These are phyloP conservation scores for Diceros bicornis DNA, from an alignment of 2,797 vertebrate species.

Conservation along the genomic window DNA sequence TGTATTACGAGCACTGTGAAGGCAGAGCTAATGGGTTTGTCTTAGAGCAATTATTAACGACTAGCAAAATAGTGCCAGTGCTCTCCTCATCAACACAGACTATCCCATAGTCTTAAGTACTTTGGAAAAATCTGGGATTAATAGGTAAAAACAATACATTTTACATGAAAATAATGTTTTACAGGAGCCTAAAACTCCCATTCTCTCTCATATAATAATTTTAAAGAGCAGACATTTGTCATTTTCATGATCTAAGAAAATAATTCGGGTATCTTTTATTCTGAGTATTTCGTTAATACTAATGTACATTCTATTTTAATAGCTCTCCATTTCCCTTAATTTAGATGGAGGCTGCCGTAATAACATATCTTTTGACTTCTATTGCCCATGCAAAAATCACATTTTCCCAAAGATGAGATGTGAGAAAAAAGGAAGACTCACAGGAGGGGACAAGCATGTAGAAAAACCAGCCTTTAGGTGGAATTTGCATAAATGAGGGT, in stretches of 20 bases:
- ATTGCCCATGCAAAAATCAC: neutral
- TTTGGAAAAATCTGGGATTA: neutral
- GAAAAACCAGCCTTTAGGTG: neutral
- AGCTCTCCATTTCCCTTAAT: neutral
- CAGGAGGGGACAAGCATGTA: neutral
- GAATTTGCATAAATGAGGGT: neutral
- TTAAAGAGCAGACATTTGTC: neutral
- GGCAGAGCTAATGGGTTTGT: neutral
- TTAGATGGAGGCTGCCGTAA: neutral
- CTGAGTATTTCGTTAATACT: neutral
- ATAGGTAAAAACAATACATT: neutral
- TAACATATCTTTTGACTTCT: neutral
- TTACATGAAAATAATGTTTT: neutral
- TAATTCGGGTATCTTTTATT: neutral
- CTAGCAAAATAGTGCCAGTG: neutral
- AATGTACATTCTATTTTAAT: neutral
- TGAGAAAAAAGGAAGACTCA: neutral
- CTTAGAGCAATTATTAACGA: conserved; percentile 12
- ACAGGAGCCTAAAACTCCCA: neutral
- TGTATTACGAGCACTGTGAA: neutral
- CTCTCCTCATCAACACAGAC: neutral
- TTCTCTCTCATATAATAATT: neutral
- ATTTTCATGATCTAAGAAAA: conserved; percentile 42
- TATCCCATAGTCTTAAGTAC: neutral
- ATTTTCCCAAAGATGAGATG: neutral